These are phyloP conservation scores for Hydropsyche tenuis DNA, from an alignment of 1,140 invertebrate species.

Conservation along the genomic window DNA sequence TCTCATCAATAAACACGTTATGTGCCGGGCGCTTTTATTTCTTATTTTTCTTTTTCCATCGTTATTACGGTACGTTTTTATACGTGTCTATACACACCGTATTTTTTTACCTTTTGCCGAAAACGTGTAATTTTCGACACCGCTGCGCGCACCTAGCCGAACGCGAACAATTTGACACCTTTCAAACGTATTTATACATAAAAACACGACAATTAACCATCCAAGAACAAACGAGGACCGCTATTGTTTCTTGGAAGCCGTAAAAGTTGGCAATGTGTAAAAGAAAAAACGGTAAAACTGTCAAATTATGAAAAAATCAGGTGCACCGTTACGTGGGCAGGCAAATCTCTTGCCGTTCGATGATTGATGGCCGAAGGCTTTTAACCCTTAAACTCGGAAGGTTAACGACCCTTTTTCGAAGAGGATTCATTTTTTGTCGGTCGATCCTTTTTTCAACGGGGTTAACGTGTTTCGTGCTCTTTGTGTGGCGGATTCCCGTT, in stretches of 20 bases:
- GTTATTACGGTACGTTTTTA: neutral
- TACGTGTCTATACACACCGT: neutral
- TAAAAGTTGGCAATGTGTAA: no score
- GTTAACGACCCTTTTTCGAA: no score
- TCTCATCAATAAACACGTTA: conserved; percentile 31
- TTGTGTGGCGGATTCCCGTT: no score
- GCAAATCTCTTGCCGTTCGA: conserved; percentile 4
- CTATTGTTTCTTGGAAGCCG: no score
- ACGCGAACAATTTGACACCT: no score
- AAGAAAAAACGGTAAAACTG: neutral
- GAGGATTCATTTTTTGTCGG: no score
- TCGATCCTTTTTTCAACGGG: no score
- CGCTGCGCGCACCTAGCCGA: neutral
- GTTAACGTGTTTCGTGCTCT: no score
- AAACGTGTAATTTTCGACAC: conserved; percentile 25
- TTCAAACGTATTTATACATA: no score
- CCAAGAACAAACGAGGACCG: no score
- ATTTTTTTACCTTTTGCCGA: neutral
- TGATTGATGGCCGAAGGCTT: conserved; percentile 1
- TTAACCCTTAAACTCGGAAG: neutral
- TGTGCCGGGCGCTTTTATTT: neutral
- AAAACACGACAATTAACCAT: no score
- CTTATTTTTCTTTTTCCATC: neutral
- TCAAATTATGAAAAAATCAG: conserved; percentile 17
- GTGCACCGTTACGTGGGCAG: neutral